Evolutionary conservation across 2,797 vertebrate genomes (phyloP), one percentile per base, ranked within the genome.

Genomic region (Antennarius maculatus): DNA sequence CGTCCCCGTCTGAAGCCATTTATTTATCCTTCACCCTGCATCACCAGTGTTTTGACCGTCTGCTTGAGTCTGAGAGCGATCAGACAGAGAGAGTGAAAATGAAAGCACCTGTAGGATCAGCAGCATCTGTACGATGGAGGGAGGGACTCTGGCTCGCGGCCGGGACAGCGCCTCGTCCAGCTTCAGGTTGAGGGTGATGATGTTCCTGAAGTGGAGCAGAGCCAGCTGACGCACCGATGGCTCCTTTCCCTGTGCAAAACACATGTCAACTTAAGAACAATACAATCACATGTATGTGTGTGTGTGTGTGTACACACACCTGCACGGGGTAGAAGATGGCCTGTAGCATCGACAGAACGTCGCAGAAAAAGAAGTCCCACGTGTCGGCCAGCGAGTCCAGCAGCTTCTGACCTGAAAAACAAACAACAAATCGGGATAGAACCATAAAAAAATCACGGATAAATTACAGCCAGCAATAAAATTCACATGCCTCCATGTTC

Each of bases 321-420:
- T 99, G 97, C 14, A 99, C 97, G 0, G 97, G 97, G 80, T 96
- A 96, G 93, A 99, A 99, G 83, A 99, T 96, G 76, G 97, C 97
- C 91, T 96, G 97, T 61, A 99, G 94, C 81, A 95, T 98, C 61
- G 96, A 96, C 46, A 99, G 90, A 88, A 99, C 95, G 60, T 99
- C 96, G 31, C 96, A 95, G 91, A 99, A 99, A 91, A 99, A 99
- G 86, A 98, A 98, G 82, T 99, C 97, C 97, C 97, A 99, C 0
- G 96, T 98, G 88, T 98, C 97, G 0, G 97, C 96, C 89, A 99
- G 92, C 0, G 97, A 96, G 92, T 99, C 97, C 77, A 99, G 86
- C 60, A 99, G 91, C 90, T 98, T 99, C 90, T 99, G 97, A 82
- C 97, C 97, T 99, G n/a, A 34, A 39, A 57, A 28, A 46, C 2